phyloP scores from a whole-genome alignment of 2,888 invertebrate genomes.

The Hirtodrosophila histrioides region DNA sequence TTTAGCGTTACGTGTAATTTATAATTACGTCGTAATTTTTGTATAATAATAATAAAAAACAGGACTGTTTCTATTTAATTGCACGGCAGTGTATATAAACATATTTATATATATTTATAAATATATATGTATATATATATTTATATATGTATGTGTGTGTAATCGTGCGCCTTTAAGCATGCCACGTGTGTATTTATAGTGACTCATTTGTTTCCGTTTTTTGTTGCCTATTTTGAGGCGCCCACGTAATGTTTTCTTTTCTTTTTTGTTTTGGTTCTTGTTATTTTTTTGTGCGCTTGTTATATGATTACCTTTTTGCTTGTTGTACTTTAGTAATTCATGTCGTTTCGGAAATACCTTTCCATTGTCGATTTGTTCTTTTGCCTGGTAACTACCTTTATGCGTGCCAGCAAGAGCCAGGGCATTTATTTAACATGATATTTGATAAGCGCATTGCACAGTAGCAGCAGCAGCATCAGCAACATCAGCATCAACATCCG shows the following conservation, averaged over 20 bases:
- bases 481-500: not conserved
- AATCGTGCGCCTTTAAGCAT: not conserved
- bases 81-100: no score
- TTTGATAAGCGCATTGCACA: slow-evolving; percentile 60
- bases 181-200: slow-evolving; percentile 62
- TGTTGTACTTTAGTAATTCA: slow-evolving; percentile 46
- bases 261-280: not conserved
- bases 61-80: no score
- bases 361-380: slow-evolving; percentile 48
- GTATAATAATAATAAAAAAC: no score
- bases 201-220: slow-evolving; percentile 71
- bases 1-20: no score
- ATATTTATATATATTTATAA: no score
- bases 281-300: slow-evolving; percentile 21
- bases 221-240: slow-evolving; percentile 37
- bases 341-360: slow-evolving; percentile 63
- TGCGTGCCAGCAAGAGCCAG: slow-evolving; percentile 59
- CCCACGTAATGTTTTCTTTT: slow-evolving; percentile 27
- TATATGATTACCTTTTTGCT: slow-evolving; percentile 66
- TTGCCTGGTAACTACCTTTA: slow-evolving; percentile 64
- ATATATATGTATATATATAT: slow-evolving; percentile 33
- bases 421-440: slow-evolving; percentile 58
- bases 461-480: slow-evolving; percentile 6
- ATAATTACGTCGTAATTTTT: no score
- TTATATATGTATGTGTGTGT: slow-evolving; percentile 1